Conservation (phyloP, 2,888 invertebrate genomes). For the Apodemia duryi region DNA sequence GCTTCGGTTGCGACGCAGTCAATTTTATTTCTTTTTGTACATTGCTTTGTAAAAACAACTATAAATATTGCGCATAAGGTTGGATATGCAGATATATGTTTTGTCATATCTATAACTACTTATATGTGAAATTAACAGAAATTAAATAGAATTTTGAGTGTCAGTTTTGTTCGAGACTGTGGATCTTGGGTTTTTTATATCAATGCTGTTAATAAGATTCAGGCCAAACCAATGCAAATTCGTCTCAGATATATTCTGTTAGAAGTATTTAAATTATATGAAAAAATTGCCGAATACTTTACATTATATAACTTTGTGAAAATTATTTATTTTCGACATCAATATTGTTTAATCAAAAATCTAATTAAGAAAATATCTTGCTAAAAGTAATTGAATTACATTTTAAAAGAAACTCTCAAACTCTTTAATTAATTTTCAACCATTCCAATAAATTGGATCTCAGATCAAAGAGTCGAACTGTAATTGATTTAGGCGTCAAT, state of each 20-base stretch:
- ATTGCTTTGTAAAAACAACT: too few species aligned
- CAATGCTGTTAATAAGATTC: too few species aligned
- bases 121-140: too few species aligned
- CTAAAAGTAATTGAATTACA: slow-evolving; percentile 10
- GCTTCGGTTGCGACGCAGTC: too few species aligned
- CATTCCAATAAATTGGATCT: slow-evolving; percentile 7
- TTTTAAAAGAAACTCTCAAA: slow-evolving; percentile 14
- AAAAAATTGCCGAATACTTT: not conserved
- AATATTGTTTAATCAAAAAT: not conserved
- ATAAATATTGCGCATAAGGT: too few species aligned
- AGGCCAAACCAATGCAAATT: too few species aligned
- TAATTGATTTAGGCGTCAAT: slow-evolving; percentile 9
- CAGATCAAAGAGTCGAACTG: slow-evolving; percentile 6
- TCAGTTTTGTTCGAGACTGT: too few species aligned
- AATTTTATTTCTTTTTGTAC: too few species aligned
- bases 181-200: too few species aligned
- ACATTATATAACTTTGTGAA: not conserved
- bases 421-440: slow-evolving; percentile 9
- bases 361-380: not conserved
- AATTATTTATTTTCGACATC: not conserved
- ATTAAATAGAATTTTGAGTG: too few species aligned
- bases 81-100: too few species aligned
- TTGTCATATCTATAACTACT: too few species aligned
- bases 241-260: not conserved
- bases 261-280: slow-evolving; percentile 8